Percentiles rank a stretch among this genome's conserved stretches.
Evolutionary conservation across 2,797 vertebrate species (phyloP).

Genomic region (Morus bassanus): DNA sequence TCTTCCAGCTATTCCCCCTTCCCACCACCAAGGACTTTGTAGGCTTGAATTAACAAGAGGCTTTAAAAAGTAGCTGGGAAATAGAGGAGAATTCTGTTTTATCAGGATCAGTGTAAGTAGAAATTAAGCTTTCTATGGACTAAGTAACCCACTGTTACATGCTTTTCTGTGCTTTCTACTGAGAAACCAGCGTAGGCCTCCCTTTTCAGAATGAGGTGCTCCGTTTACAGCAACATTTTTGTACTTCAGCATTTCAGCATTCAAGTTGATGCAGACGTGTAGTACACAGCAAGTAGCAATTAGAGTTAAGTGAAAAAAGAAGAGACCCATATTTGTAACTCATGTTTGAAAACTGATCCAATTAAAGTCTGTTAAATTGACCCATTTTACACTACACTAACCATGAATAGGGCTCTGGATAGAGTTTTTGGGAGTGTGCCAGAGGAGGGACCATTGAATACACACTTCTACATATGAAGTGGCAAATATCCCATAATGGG

Average conservation of each 20-base stretch:
- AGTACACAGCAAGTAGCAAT: constrained; percentile 27
- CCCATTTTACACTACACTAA: constrained; percentile 51
- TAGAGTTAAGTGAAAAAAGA: constrained; percentile 47
- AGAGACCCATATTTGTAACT: constrained; percentile 47
- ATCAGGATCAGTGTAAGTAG: background rate
- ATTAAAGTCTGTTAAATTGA: constrained; percentile 58
- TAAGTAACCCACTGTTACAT: background rate
- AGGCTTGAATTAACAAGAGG: constrained; percentile 18
- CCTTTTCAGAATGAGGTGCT: constrained; percentile 22
- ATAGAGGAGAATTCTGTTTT: background rate
- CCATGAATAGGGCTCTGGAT: constrained; percentile 52
- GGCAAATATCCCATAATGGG: background rate
- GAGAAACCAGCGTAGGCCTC: background rate
- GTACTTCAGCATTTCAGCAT: background rate
- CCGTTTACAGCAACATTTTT: constrained; percentile 47
- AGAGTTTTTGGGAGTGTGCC: constrained; percentile 39
- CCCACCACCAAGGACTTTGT: background rate
- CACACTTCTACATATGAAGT: constrained; percentile 6
- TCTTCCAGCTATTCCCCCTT: constrained; percentile 10
- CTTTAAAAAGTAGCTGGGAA: constrained; percentile 12
- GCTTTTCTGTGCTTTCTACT: constrained; percentile 9
- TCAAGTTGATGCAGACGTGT: background rate
- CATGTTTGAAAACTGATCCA: constrained; percentile 64
- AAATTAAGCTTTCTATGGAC: constrained; percentile 33
- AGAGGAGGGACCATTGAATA: constrained; percentile 28